Evolutionary conservation across 2,113 vertebrate genomes (phyloP).

Genomic region (Himantopus leucocephalus): DNA sequence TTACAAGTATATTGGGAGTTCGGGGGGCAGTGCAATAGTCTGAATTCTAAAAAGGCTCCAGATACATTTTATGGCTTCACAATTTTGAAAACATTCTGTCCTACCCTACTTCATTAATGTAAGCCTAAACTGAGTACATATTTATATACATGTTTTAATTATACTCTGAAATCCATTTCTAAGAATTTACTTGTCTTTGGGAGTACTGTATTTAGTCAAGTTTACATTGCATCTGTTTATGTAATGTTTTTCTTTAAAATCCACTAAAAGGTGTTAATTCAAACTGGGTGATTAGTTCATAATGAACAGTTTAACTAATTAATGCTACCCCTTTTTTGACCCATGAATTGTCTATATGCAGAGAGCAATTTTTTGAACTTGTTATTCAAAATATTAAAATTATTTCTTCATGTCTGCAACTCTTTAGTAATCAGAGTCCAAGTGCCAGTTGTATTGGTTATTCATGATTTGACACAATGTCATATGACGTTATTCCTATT

Average conservation of each 20-base stretch:
- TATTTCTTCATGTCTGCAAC: not conserved
- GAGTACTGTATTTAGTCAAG: not conserved
- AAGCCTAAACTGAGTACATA: not conserved
- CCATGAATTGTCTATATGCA: slow-evolving; percentile 36
- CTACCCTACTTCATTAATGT: not conserved
- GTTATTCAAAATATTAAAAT: slow-evolving; percentile 11
- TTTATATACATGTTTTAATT: not conserved
- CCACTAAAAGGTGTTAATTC: slow-evolving; percentile 59
- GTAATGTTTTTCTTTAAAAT: slow-evolving; percentile 41
- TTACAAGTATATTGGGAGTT: not conserved
- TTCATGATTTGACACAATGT: not conserved
- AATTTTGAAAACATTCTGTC: not conserved
- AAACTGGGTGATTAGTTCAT: slow-evolving; percentile 28
- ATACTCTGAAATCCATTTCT: not conserved
- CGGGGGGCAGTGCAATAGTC: not conserved
- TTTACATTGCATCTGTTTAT: slow-evolving; percentile 29
- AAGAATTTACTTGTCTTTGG: not conserved
- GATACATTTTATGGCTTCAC: not conserved
- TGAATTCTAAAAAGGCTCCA: not conserved
- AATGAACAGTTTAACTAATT: slow-evolving; percentile 56
- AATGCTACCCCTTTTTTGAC: slow-evolving; percentile 25
- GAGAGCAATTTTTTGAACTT: slow-evolving; percentile 31
- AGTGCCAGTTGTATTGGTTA: not conserved
- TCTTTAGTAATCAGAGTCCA: not conserved
- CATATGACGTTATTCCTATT: not conserved